Base-by-base conservation (phyloP, 2,888 invertebrate genomes). In the Protodeltote pygarga region DNA sequence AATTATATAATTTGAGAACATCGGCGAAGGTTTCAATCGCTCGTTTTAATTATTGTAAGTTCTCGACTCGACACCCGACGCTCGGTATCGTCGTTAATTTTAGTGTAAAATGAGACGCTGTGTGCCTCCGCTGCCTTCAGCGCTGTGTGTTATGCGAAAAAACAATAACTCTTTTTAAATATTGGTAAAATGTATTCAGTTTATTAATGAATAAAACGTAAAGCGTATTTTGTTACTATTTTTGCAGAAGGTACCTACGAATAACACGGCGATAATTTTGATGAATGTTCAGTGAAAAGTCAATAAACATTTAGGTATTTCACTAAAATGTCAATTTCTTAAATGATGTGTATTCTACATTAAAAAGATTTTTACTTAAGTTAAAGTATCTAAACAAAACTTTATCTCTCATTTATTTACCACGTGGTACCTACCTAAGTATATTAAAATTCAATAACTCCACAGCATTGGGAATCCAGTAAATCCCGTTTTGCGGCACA, bases 1-100 rank as follows among this genome's bases (percentile, higher is more conserved):
- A 83, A 83, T 83, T 83, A 81, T 74, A 81, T 77, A 82, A 83
- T 81, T 82, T 82, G 81, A 81, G 83, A 81, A 77, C 74, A 75
- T 75, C 71, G 75, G 62, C 58, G 65, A 62, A 72, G 84, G 84
- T 77, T 83, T 81, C 81, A 73, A 83, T 84, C 73, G 79, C 73
- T 66, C 73, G 75, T 72, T 80, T 83, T 84, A 83, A 84, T 84
- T 83, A 84, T 82, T 80, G 77, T 77, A 77, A 83, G 81, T 73
- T 79, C 67, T 76, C 73, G 73, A 46, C 60, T 61, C 64, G 77
- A 77, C 73, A 83, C 71, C 75, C 71, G 82, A 83, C 47, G 73
- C 79, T 60, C 54, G 54, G 75, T 72, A 78, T 75, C 77, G 71
- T 71, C 75, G 80, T 83, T 83, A 82, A 83, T 83, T 83, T 81